Evolutionary conservation across 2,888 invertebrate species (phyloP).

Genomic region (Synanthedon tipuliformis): DNA sequence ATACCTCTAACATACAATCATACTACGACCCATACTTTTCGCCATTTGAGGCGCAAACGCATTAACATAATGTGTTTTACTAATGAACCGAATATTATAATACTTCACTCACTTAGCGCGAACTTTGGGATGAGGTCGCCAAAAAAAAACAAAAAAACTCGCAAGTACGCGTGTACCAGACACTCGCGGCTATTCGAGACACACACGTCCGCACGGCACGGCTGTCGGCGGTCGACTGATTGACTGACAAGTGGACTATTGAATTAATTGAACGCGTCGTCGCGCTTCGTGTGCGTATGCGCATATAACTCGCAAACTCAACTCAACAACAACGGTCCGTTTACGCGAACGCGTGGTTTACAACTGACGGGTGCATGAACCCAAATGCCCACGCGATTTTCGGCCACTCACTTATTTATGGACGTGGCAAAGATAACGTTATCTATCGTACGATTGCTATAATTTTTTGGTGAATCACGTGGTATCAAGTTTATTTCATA

Average conservation of each 20-base stretch:
- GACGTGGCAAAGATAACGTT: neutral
- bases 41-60: neutral
- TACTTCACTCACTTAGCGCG: neutral
- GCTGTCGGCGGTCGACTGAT: neutral
- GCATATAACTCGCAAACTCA: neutral
- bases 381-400: slow-evolving; percentile 1
- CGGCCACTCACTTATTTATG: neutral
- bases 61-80: neutral
- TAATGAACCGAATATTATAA: neutral
- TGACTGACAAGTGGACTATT: neutral
- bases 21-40: neutral
- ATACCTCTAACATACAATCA: neutral
- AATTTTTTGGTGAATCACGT: too few species aligned
- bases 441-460: neutral
- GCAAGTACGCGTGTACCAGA: neutral
- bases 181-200: neutral
- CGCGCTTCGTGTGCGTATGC: neutral
- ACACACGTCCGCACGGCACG: neutral
- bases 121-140: neutral
- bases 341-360: neutral
- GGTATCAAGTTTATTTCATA: too few species aligned
- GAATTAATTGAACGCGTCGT: too few species aligned
- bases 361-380: slow-evolving; percentile 27
- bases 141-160: neutral
- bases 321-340: neutral